These are phyloP conservation scores for Seriola aureovittata DNA, from an alignment of 2,113 vertebrate genomes.

Conservation along the genomic window DNA sequence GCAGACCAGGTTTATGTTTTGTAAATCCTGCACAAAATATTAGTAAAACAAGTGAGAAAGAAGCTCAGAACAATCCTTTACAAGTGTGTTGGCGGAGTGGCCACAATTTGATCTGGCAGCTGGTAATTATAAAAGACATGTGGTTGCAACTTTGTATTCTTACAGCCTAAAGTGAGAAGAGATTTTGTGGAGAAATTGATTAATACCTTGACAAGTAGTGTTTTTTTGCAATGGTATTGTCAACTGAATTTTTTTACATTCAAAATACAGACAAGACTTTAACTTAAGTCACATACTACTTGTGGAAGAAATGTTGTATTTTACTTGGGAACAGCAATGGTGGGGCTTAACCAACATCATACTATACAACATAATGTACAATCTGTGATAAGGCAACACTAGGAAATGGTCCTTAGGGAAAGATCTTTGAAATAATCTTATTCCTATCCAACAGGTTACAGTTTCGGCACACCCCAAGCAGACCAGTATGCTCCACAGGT, in stretches of 20 bases:
- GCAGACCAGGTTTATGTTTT: not conserved
- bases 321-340: not conserved
- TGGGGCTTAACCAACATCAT: not conserved
- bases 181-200: not conserved
- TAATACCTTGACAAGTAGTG: no score
- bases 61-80: not conserved
- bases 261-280: not conserved
- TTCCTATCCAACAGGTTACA: constrained; percentile 88
- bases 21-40: not conserved
- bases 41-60: not conserved
- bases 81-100: not conserved
- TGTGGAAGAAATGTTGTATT: not conserved
- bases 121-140: not conserved
- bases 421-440: not conserved
- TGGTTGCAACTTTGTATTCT: not conserved
- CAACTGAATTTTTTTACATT: not conserved
- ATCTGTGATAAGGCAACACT: not conserved
- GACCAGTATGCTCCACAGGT: constrained; percentile 96
- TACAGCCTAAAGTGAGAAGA: not conserved
- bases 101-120: not conserved
- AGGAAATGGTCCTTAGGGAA: not conserved
- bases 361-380: not conserved
- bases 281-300: not conserved
- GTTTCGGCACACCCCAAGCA: constrained; percentile 94
- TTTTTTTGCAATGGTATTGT: not conserved